Evolutionary conservation across 2,113 vertebrate genomes (phyloP).

Genomic region (Oxyura jamaicensis): DNA sequence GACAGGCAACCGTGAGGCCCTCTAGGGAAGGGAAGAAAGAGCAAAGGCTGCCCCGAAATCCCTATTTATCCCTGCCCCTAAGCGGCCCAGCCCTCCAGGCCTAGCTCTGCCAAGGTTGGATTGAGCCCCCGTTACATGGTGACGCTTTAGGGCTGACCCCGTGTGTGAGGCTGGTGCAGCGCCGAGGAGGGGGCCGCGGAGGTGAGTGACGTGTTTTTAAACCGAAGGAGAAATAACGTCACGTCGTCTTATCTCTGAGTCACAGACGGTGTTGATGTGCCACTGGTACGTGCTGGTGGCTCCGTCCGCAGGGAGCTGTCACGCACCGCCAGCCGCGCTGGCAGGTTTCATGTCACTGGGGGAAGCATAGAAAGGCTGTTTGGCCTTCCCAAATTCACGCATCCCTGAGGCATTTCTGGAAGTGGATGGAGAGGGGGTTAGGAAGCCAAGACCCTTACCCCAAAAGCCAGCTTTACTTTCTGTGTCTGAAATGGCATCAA

Average conservation of each 20-base stretch:
- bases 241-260: slow-evolving; percentile 47
- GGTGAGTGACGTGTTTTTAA: not conserved
- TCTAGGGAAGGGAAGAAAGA: not conserved
- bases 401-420: not conserved
- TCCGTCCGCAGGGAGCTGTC: not conserved
- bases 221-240: not conserved
- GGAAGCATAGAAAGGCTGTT: not conserved
- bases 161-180: accelerated
- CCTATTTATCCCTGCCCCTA: not conserved
- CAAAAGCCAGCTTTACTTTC: not conserved
- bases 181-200: accelerated
- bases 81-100: not conserved
- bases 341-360: not conserved
- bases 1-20: not conserved
- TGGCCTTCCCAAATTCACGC: not conserved
- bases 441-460: not conserved
- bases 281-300: not conserved
- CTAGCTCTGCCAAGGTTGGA: not conserved
- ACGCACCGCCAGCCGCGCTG: accelerated
- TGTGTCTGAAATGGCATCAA: not conserved
- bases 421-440: not conserved
- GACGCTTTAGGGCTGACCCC: not conserved
- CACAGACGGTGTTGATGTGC: not conserved
- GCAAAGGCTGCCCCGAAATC: not conserved
- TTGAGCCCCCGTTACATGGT: not conserved